Evolutionary conservation across 2,888 invertebrate genomes (phyloP), one percentile per base, ranked within the genome.

Genomic region (Leptinotarsa haldemani): DNA sequence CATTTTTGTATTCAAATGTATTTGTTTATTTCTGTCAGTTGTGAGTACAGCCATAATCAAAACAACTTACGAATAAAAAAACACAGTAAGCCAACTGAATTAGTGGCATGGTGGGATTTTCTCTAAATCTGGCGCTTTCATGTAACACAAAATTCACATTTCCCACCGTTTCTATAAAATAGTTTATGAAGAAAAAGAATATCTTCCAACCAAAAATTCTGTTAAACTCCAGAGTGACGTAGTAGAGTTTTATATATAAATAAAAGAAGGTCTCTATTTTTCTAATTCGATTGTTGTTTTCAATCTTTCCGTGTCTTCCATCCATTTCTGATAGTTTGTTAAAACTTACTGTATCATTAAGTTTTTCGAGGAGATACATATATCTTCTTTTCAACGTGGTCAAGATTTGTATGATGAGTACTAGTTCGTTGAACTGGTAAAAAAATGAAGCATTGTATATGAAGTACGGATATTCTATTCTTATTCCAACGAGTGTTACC

Each of bases 131-230:
- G 18, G 48, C 13, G 16, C 47, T 48, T 20, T 65, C 65, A 25
- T 48, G 16, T n/a, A 65, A 13, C 47, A 20, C 22, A 22, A 65
- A 65, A 22, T 65, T 48, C 22, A 65, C 20, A 18, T 18, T 20
- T 1, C 65, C 65, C 65, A 65, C 47, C 9, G 22, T 48, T 20
- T 22, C 65, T 16, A 65, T 48, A 16, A 65, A 65, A 22, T 25
- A 65, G 20, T 65, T 20, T 1, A 65, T 48, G 48, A 46, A 20
- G 18, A 48, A 65, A 65, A 22, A 25, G 48, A 65, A 65, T 20
- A 48, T 47, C 48, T 48, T 65, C 65, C 65, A 65, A 3, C 65
- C 65, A 20, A 46, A 65, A 65, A 65, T 65, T 9, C 3, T 16
- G 9, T 65, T 47, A 5, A 65, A 48, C 22, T 65, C 48, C 22